Evolutionary conservation across 2,797 vertebrate species (phyloP).

Genomic region (Sebastes baramenuke): DNA sequence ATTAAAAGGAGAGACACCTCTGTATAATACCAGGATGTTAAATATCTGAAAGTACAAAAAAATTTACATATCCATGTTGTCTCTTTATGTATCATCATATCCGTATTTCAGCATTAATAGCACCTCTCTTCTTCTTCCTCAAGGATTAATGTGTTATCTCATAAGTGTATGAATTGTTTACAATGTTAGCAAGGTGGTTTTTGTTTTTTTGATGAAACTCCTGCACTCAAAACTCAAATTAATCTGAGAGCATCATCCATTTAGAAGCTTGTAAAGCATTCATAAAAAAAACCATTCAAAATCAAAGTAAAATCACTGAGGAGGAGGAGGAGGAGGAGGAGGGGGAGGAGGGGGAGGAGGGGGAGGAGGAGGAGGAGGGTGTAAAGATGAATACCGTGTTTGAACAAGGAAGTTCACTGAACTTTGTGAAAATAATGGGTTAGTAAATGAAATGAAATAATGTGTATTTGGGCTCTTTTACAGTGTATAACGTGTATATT

Average conservation of each 20-base stretch:
- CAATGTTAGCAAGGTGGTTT: not conserved
- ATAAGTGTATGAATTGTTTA: not conserved
- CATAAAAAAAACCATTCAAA: not conserved
- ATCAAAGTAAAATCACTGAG: not conserved
- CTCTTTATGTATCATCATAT: too few relatives aligned
- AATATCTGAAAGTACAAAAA: too few relatives aligned
- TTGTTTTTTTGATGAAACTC: not conserved
- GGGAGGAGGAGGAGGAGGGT: not conserved
- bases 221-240: not conserved
- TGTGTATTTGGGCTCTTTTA: not conserved
- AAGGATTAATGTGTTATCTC: not conserved
- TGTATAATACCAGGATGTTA: too few relatives aligned
- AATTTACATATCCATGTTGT: too few relatives aligned
- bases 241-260: not conserved
- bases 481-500: not conserved
- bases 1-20: too few relatives aligned
- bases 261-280: not conserved
- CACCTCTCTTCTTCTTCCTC: not conserved
- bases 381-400: not conserved
- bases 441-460: constrained; percentile 2
- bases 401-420: not conserved
- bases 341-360: too few relatives aligned
- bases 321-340: not conserved
- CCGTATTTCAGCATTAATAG: not conserved
- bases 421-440: not conserved